Evolutionary conservation across 2,113 vertebrate genomes (phyloP), one percentile per base, ranked within the genome.

Genomic region (Daubentonia madagascariensis): DNA sequence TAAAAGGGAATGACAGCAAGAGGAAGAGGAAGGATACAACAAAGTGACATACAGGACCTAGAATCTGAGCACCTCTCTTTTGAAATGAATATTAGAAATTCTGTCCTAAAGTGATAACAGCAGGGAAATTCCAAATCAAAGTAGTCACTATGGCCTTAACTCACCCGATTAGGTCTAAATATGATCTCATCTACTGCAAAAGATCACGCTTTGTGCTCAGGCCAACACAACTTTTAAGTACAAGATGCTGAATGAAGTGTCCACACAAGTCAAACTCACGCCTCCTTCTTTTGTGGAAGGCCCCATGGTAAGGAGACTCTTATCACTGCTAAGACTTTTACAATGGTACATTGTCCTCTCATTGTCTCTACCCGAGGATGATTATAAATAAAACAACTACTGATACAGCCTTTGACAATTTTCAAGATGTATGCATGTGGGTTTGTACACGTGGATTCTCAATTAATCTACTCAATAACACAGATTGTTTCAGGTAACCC

Each of bases 91-190:
- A 5, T 59, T n/a, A 93, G 65, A 96, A 97, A 40, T 14, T 75
- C 50, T 96, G 17, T 40, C 91, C 72, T 96, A 94, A 72, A 88
- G 54, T 43, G 35, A 30, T 67, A 94, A 91, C 11, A 93, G 67
- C 85, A 97, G 50, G 72, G 63, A 97, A 97, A 98, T 96, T 98
- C 94, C 91, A 95, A 97, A 91, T 94, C 59, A n/a, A 85, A 98
- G 70, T 8, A 52, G 76, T 96, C 97, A 96, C 30, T 87, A 57
- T 96, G 89, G 73, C 83, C 86, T 94, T 61, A 92, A 54, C 68
- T 97, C 90, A 92, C 48, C 96, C 78, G 16, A 37, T 90, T 61
- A 89, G 1, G 3, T 67, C 89, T 96, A 95, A 45, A 28, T 83
- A 97, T 50, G 79, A 96, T 61, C 70, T 97, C 86, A 97, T 75